These are phyloP conservation scores for Druon quercuslanigerum DNA, from an alignment of 1,140 invertebrate genomes.

Conservation along the genomic window DNA sequence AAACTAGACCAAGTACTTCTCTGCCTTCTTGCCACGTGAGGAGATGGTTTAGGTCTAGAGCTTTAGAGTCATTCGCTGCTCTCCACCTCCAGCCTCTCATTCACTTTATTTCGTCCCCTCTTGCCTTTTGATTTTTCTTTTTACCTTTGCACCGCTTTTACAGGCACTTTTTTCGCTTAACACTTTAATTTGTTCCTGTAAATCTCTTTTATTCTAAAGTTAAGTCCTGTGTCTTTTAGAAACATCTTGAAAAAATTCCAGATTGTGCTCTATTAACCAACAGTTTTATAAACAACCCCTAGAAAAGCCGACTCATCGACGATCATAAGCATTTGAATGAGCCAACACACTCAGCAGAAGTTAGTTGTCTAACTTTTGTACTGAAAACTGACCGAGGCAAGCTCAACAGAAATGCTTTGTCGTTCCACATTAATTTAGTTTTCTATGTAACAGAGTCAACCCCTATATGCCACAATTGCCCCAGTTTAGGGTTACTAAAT, in stretches of 20 bases:
- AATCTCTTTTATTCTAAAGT: conserved; percentile 4
- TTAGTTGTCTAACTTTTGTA: too few species aligned
- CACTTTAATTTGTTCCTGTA: conserved; percentile 13
- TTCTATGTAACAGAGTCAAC: too few species aligned
- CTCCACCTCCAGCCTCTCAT: conserved; percentile 36
- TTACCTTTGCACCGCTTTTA: not conserved
- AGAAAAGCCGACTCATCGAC: too few species aligned
- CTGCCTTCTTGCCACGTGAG: conserved; percentile 45
- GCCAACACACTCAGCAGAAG: too few species aligned
- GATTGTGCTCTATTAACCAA: too few species aligned
- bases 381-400: too few species aligned
- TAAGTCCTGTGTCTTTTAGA: conserved; percentile 7
- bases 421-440: too few species aligned
- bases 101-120: conserved; percentile 40
- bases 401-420: too few species aligned
- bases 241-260: not conserved
- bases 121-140: conserved; percentile 11
- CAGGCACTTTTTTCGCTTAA: not conserved
- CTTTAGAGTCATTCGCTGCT: conserved; percentile 46
- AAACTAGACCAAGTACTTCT: conserved; percentile 64
- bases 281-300: too few species aligned
- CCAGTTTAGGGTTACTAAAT: too few species aligned
- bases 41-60: conserved; percentile 50
- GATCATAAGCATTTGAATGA: too few species aligned
- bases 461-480: too few species aligned